phyloP scores from a whole-genome alignment of 1,140 invertebrate species.

The Bombus turneri region DNA sequence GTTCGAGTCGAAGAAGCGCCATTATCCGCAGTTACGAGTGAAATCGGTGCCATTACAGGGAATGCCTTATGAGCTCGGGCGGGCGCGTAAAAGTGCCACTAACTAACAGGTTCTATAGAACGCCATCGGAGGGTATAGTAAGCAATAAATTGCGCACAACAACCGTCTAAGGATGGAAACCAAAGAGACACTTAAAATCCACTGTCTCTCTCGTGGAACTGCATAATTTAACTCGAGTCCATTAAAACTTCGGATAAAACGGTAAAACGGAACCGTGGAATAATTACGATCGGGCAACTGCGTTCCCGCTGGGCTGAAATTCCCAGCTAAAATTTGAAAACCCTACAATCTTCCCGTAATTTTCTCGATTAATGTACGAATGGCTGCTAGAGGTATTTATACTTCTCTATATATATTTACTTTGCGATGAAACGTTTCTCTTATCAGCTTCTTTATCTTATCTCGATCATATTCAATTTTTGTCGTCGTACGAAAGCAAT shows the following conservation, averaged over 20 bases:
- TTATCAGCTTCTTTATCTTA: no score
- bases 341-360: no score
- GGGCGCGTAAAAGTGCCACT: neutral
- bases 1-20: neutral
- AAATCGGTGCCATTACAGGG: slow-evolving; percentile 5
- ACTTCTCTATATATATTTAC: no score
- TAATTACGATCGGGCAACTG: neutral
- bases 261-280: neutral
- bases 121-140: slow-evolving; percentile 2
- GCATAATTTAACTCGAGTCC: slow-evolving; percentile 9
- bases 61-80: neutral
- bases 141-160: slow-evolving; percentile 6
- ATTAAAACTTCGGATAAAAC: slow-evolving; percentile 1
- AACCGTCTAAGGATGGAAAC: neutral
- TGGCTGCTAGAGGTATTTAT: no score
- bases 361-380: no score
- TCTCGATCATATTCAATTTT: no score
- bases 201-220: neutral
- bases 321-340: no score
- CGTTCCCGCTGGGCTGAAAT: no score
- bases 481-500: no score
- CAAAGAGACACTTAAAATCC: neutral
- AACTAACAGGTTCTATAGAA: slow-evolving; percentile 14
- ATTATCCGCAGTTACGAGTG: slow-evolving; percentile 8
- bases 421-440: no score